phyloP scores from a whole-genome alignment of 2,113 vertebrate genomes.

The Atrichornis clamosus region DNA sequence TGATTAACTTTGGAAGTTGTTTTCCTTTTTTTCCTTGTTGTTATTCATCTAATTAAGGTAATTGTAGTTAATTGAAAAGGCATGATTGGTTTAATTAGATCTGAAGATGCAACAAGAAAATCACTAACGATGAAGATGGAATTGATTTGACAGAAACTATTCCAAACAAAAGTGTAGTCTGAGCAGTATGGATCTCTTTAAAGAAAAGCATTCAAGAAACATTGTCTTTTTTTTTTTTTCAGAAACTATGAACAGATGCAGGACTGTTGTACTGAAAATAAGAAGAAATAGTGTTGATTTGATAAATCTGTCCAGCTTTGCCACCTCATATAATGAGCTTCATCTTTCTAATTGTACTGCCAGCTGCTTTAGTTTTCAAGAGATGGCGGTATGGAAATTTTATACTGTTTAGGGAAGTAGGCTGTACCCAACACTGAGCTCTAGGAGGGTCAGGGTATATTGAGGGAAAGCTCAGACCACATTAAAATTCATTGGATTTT shows the following conservation, averaged over 20 bases:
- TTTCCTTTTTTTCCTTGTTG: slow-evolving; percentile 27
- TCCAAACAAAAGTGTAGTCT: neutral
- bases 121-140: slow-evolving; percentile 18
- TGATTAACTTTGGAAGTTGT: slow-evolving; percentile 42
- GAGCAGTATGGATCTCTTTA: neutral
- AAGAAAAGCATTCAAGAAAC: neutral
- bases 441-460: neutral
- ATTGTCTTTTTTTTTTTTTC: neutral
- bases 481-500: neutral
- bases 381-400: neutral
- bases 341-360: neutral
- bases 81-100: slow-evolving; percentile 55
- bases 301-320: neutral
- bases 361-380: neutral
- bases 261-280: neutral
- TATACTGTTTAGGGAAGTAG: neutral
- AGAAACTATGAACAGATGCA: neutral
- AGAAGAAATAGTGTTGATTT: neutral
- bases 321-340: neutral
- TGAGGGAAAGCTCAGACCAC: neutral
- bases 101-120: slow-evolving; percentile 49
- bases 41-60: slow-evolving; percentile 58
- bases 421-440: neutral
- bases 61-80: slow-evolving; percentile 59
- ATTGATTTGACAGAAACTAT: slow-evolving; percentile 20